These are phyloP conservation scores for Ursus arctos DNA, from an alignment of 2,113 vertebrate species.

Conservation along the genomic window DNA sequence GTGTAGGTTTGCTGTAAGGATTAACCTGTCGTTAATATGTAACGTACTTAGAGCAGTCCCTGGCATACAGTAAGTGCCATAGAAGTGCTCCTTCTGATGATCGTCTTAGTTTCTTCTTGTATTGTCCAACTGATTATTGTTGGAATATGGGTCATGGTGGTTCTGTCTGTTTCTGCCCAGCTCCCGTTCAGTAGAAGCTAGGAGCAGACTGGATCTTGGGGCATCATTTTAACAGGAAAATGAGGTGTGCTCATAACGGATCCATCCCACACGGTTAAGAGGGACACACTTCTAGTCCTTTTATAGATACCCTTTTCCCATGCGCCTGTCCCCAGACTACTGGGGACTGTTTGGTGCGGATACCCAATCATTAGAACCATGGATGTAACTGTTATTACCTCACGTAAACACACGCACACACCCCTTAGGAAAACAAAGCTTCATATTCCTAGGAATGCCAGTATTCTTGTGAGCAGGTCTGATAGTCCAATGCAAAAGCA, in stretches of 20 bases:
- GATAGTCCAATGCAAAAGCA: background rate
- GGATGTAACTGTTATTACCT: background rate
- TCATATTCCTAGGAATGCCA: background rate
- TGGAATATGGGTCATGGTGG: background rate
- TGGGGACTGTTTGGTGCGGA: background rate
- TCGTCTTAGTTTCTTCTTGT: background rate
- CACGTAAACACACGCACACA: background rate
- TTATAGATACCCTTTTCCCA: background rate
- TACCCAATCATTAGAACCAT: background rate
- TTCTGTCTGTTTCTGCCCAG: background rate
- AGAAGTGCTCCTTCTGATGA: background rate
- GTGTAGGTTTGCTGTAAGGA: background rate
- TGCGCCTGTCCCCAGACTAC: background rate
- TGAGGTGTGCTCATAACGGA: background rate
- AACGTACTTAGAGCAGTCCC: background rate
- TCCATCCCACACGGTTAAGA: background rate
- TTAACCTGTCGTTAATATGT: background rate
- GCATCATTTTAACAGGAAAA: background rate
- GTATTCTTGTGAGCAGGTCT: background rate
- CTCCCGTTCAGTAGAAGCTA: background rate
- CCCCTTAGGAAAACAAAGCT: background rate
- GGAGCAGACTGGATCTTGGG: background rate
- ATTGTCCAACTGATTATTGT: background rate
- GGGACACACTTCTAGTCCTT: background rate
- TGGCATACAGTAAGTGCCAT: background rate